These are phyloP conservation scores for Lampropteryx suffumata DNA, from an alignment of 2,888 invertebrate species.

Conservation along the genomic window DNA sequence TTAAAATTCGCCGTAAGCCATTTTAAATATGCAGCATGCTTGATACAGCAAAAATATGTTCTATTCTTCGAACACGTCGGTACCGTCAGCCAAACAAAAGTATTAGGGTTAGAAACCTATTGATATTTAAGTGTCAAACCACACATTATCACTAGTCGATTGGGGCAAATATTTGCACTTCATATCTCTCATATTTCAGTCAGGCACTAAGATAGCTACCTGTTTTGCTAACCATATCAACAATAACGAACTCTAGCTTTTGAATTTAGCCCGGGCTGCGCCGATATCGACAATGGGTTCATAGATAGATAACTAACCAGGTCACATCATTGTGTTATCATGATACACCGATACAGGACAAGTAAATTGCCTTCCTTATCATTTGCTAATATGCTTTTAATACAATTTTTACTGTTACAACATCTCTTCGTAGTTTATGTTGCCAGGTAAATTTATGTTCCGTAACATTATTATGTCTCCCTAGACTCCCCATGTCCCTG, in stretches of 20 bases:
- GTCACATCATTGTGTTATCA: slow-evolving; percentile 34
- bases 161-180: too few relatives aligned
- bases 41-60: background rate
- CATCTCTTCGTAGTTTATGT: slow-evolving; percentile 16
- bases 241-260: slow-evolving; percentile 11
- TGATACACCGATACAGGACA: slow-evolving; percentile 32
- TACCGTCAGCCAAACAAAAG: background rate
- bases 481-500: too few relatives aligned
- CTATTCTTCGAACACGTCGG: background rate
- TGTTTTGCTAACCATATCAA: slow-evolving; percentile 3
- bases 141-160: too few relatives aligned
- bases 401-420: slow-evolving; percentile 10
- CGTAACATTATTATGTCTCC: slow-evolving; percentile 10
- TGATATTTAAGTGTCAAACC: too few relatives aligned
- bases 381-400: slow-evolving; percentile 14
- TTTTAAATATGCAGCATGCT: background rate
- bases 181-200: too few relatives aligned
- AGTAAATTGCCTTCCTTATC: slow-evolving; percentile 23
- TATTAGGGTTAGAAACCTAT: too few relatives aligned
- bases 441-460: slow-evolving; percentile 15
- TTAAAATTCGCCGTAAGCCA: background rate
- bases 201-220: too few relatives aligned
- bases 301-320: slow-evolving; percentile 40
- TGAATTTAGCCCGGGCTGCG: slow-evolving; percentile 23
- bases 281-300: slow-evolving; percentile 32